Percentiles rank a stretch among this genome's conserved stretches.
phyloP scores from a whole-genome alignment of 2,797 vertebrate genomes.

The Muscicapa comitata region DNA sequence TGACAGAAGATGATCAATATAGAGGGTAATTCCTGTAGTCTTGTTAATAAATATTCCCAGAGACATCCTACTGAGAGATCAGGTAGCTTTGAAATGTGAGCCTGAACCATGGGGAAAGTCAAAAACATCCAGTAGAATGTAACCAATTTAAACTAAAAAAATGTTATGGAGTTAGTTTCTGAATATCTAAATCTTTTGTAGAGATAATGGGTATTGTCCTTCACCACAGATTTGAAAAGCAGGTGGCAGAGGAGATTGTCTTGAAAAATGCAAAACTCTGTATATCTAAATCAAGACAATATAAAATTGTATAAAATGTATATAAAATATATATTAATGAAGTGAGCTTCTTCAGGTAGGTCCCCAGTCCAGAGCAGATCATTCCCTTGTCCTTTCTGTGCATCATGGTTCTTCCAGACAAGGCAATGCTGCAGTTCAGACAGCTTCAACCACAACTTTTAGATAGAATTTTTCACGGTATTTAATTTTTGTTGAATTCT shows the following conservation, averaged over 20 bases:
- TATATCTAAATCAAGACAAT: not conserved
- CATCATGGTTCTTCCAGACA: not conserved
- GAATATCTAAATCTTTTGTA: not conserved
- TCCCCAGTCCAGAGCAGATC: not conserved
- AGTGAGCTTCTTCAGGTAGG: not conserved
- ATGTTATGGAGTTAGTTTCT: not conserved
- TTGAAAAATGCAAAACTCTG: not conserved
- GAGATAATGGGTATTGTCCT: not conserved
- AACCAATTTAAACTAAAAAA: conserved; percentile 5
- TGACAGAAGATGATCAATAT: conserved; percentile 49
- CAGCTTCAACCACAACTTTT: not conserved
- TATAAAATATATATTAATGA: not conserved
- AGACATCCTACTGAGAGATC: conserved; percentile 2
- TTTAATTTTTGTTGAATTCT: not conserved
- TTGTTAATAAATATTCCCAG: conserved; percentile 51
- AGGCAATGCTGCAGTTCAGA: not conserved
- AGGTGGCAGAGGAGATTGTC: not conserved
- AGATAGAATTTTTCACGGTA: not conserved
- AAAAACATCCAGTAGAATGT: not conserved
- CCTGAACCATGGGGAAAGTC: not conserved
- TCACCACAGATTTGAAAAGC: not conserved
- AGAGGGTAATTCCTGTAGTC: conserved; percentile 12
- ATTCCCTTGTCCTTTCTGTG: not conserved
- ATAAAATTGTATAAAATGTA: not conserved
- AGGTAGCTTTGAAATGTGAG: not conserved